These are phyloP conservation scores for Odobenus rosmarus DNA, from an alignment of 2,113 vertebrate species.

Conservation along the genomic window DNA sequence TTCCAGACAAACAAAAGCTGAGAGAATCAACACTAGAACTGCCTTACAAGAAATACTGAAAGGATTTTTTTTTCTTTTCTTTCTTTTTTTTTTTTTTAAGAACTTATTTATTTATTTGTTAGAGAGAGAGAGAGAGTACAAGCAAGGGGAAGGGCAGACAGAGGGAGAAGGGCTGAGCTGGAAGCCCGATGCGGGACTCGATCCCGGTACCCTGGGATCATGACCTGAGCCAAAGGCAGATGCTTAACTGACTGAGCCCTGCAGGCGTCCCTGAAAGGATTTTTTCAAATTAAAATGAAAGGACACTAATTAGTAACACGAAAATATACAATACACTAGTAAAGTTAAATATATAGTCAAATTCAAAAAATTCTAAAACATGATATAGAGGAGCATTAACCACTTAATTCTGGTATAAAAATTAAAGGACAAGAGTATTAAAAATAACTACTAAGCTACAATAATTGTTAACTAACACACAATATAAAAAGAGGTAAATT, in stretches of 20 bases:
- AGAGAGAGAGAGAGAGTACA: too few relatives aligned
- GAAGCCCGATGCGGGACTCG: too few relatives aligned
- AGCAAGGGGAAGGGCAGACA: too few relatives aligned
- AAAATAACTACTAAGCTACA: neutral
- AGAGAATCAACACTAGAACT: neutral
- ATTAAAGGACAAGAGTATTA: neutral
- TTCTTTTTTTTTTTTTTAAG: too few relatives aligned
- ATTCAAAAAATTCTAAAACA: neutral
- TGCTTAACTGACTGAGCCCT: too few relatives aligned
- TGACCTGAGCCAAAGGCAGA: too few relatives aligned
- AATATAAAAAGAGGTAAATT: neutral
- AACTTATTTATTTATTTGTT: too few relatives aligned
- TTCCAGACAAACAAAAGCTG: neutral
- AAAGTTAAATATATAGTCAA: neutral
- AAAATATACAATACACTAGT: neutral
- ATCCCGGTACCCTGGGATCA: too few relatives aligned
- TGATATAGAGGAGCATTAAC: neutral
- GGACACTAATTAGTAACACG: neutral
- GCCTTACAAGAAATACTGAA: neutral
- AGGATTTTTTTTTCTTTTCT: neutral
- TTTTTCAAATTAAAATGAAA: neutral
- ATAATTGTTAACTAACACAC: neutral
- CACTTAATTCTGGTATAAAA: neutral
- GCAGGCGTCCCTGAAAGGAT: too few relatives aligned
- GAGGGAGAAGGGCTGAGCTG: too few relatives aligned